Evolutionary conservation across 2,113 vertebrate species (phyloP), one percentile per base, ranked within the genome.

Genomic region (Lanius ludovicianus): DNA sequence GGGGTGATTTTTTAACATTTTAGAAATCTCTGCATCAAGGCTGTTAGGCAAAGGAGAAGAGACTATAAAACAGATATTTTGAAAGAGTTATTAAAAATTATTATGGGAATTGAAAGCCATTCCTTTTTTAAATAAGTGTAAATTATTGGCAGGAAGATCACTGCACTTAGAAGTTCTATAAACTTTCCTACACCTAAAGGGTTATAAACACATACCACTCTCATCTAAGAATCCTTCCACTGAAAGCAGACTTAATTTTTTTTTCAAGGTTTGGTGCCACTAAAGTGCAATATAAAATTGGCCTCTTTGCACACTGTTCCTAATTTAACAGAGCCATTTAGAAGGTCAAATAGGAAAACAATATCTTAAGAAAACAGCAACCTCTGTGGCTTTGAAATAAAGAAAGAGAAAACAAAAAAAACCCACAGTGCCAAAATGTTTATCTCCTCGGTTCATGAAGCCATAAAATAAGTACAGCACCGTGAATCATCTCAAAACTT

Each of bases 391-490:
- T 97, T 96, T 95, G 93, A 95, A 91, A 94, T 59, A 30, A 67
- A 69, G 52, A 33, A 73, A 55, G 56, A 23, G 28, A 46, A 50
- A 63, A 41, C 12, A 17, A 55, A 52, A 60, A 82, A 86, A 77
- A 73, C 2, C 3, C 10, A 1, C 60, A 22, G 42, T 57, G 91
- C 95, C 95, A 97, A 90, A 90, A 79, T 93, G 82, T 96, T 97
- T 97, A 94, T 97, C 93, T 97, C 87, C 81, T 95, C 53, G 70
- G 95, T 97, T 96, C 95, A 97, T 25, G 81, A 96, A 97, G 78
- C 95, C 94, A 90, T 94, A 89, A 97, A 97, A 96, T 95, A 95
- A 97, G 84, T 85, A 55, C 70, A 95, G 83, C 74, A 69, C 89
- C 0, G 41, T 97, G 96, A 97, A 97, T 95, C 88, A 97, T 59